Conservation (phyloP, 1,140 invertebrate species). For the Caenorhabditis briggsae region DNA sequence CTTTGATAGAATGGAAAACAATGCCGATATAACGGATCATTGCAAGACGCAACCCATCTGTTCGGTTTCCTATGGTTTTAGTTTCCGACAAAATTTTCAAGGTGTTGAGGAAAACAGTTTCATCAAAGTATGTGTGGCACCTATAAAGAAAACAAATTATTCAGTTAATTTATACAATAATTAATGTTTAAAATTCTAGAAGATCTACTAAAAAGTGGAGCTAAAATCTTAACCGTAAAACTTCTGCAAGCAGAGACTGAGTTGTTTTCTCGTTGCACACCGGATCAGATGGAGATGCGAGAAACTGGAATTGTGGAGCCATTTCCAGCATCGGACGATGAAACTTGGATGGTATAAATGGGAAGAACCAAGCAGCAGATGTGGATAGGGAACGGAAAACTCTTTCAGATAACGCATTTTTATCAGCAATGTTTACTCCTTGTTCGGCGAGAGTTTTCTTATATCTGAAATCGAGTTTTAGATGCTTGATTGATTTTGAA, state of each 20-base stretch:
- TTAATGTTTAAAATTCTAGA: neutral
- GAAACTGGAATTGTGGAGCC: neutral
- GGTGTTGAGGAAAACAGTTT: conserved; percentile 19
- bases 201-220: neutral
- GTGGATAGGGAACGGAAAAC: neutral
- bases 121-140: conserved; percentile 21
- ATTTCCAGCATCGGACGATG: conserved; percentile 10
- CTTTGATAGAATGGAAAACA: conserved; percentile 17
- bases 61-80: neutral
- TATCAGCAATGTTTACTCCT: conserved; percentile 52
- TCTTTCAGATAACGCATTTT: conserved; percentile 50
- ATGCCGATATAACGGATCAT: conserved; percentile 16
- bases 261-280: too few species aligned
- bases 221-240: conserved; percentile 36
- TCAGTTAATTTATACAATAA: neutral
- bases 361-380: neutral
- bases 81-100: neutral
- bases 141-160: neutral
- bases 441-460: conserved; percentile 43
- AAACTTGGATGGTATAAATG: neutral
- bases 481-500: neutral
- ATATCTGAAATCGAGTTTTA: neutral
- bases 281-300: neutral
- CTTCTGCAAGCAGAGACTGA: conserved; percentile 9
- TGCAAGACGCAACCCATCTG: neutral